Evolutionary conservation across 2,113 vertebrate genomes (phyloP).

Genomic region (Planiliza haematocheilus): DNA sequence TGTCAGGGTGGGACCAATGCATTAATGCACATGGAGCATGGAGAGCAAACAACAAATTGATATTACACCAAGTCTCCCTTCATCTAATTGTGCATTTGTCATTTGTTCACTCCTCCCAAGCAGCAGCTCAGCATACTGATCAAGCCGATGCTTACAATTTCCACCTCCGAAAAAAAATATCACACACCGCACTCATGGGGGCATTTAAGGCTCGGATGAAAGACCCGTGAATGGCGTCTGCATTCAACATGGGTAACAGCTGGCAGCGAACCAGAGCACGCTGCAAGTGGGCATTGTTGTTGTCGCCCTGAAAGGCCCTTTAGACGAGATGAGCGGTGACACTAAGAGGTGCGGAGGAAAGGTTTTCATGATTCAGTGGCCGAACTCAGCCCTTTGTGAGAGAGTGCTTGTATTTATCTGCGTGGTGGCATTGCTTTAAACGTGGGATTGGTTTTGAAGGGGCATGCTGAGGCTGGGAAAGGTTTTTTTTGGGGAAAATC

Average conservation of each 20-base stretch:
- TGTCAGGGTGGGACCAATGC: slow-evolving; percentile 14
- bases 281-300: slow-evolving; percentile 56
- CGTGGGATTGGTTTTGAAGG: slow-evolving; percentile 26
- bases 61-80: slow-evolving; percentile 33
- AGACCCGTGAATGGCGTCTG: slow-evolving; percentile 63
- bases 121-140: slow-evolving; percentile 46
- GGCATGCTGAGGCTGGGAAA: slow-evolving; percentile 37
- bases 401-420: not conserved
- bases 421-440: slow-evolving; percentile 33
- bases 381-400: slow-evolving; percentile 31
- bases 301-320: slow-evolving; percentile 50
- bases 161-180: not conserved
- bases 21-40: slow-evolving; percentile 18
- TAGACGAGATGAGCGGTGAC: slow-evolving; percentile 46
- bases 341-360: slow-evolving; percentile 44
- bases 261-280: slow-evolving; percentile 60
- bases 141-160: slow-evolving; percentile 23
- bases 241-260: slow-evolving; percentile 50
- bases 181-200: slow-evolving; percentile 8
- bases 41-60: slow-evolving; percentile 32
- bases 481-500: slow-evolving; percentile 23
- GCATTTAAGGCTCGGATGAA: slow-evolving; percentile 48
- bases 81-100: slow-evolving; percentile 27
- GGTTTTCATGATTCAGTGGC: slow-evolving; percentile 54
- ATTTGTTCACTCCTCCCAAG: slow-evolving; percentile 27